Evolutionary conservation across 2,888 invertebrate genomes (phyloP).

Genomic region (Adelognathus sp.): DNA sequence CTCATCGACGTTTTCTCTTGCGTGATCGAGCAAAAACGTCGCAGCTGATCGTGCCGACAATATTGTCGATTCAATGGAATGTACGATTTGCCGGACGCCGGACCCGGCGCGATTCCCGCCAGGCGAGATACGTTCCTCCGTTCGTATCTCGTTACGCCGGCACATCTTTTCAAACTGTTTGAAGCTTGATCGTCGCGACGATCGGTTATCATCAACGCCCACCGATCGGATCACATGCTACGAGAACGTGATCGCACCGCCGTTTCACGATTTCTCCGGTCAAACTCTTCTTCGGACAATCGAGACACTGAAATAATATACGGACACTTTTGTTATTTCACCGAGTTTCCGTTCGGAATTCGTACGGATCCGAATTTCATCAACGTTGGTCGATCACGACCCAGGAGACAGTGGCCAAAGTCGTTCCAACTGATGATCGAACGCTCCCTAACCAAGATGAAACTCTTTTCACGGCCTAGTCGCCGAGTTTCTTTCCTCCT

Average conservation of each 20-base stretch:
- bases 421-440: neutral
- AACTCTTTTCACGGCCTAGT: neutral
- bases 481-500: neutral
- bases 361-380: neutral
- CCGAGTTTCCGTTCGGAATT: neutral
- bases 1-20: slow-evolving; percentile 1
- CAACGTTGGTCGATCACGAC: neutral
- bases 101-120: slow-evolving; percentile 30
- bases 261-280: neutral
- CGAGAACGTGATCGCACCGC: neutral
- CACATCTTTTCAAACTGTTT: slow-evolving; percentile 53
- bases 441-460: neutral
- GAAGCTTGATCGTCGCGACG: slow-evolving; percentile 41
- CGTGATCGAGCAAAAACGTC: neutral
- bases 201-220: slow-evolving; percentile 11
- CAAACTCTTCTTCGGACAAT: neutral
- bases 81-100: slow-evolving; percentile 19
- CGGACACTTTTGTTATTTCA: neutral
- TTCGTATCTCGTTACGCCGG: slow-evolving; percentile 59
- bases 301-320: no score
- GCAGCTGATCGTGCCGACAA: neutral
- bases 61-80: neutral
- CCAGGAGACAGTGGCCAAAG: neutral
- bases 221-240: slow-evolving; percentile 15
- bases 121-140: slow-evolving; percentile 62